Evolutionary conservation across 2,797 vertebrate genomes (phyloP).

Genomic region (Selene dorsalis): DNA sequence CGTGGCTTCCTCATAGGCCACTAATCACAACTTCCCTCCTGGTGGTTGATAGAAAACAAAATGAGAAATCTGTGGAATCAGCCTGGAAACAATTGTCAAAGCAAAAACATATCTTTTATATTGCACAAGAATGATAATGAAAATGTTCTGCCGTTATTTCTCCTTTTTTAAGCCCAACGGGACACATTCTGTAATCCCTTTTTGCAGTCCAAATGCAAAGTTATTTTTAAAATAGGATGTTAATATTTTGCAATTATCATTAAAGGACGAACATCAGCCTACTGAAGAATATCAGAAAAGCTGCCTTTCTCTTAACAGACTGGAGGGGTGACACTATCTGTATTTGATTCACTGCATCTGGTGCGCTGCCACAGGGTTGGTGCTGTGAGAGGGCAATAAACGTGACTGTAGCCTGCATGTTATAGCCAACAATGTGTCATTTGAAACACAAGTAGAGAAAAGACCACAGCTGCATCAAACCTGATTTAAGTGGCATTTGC

Average conservation of each 20-base stretch:
- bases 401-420: not conserved
- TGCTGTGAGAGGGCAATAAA: not conserved
- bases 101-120: not conserved
- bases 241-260: not conserved
- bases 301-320: not conserved
- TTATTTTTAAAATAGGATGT: not conserved
- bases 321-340: not conserved
- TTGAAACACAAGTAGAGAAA: not conserved
- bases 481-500: not conserved
- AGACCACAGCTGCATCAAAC: not conserved
- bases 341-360: not conserved
- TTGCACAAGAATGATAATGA: not conserved
- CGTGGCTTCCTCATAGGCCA: constrained; percentile 95
- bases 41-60: constrained; percentile 41
- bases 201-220: not conserved
- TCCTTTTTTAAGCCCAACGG: not conserved
- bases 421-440: not conserved
- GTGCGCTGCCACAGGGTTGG: not conserved
- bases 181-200: not conserved
- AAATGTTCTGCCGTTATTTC: not conserved
- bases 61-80: constrained; percentile 23
- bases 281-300: not conserved
- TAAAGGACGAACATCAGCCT: not conserved
- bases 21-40: constrained; percentile 72
- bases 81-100: not conserved